These are phyloP conservation scores for Loripinus fragilis DNA, from an alignment of 2,888 invertebrate genomes.

Conservation along the genomic window DNA sequence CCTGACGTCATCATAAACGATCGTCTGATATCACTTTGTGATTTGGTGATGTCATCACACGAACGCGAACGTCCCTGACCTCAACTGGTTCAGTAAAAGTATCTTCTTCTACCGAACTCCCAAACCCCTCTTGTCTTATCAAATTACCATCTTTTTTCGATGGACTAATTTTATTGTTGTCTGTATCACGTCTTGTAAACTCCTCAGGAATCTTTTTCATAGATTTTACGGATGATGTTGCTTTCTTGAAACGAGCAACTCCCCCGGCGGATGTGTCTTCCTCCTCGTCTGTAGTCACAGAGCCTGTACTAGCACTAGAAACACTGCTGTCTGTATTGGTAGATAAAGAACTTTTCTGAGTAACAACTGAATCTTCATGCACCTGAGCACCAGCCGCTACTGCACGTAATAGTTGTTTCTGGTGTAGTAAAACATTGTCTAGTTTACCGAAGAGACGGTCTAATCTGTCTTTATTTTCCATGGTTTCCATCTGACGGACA, in stretches of 20 bases:
- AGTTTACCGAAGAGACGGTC: slow-evolving; percentile 48
- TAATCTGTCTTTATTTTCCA: slow-evolving; percentile 50
- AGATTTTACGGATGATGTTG: not conserved
- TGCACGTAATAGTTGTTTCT: slow-evolving; percentile 30
- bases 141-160: not conserved
- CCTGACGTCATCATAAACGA: not conserved
- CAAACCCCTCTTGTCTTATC: not conserved
- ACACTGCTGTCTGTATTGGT: not conserved
- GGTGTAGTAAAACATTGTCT: slow-evolving; percentile 38
- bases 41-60: not conserved
- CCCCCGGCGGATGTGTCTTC: not conserved
- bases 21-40: not conserved
- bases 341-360: not conserved
- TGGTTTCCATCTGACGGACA: slow-evolving; percentile 60
- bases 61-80: not conserved
- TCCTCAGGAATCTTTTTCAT: slow-evolving; percentile 10
- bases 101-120: not conserved
- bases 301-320: not conserved
- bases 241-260: not conserved
- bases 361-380: not conserved
- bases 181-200: not conserved
- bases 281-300: not conserved
- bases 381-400: not conserved
- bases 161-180: not conserved
- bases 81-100: not conserved